phyloP scores from a whole-genome alignment of 2,888 invertebrate species.

The Limnephilus lunatus region DNA sequence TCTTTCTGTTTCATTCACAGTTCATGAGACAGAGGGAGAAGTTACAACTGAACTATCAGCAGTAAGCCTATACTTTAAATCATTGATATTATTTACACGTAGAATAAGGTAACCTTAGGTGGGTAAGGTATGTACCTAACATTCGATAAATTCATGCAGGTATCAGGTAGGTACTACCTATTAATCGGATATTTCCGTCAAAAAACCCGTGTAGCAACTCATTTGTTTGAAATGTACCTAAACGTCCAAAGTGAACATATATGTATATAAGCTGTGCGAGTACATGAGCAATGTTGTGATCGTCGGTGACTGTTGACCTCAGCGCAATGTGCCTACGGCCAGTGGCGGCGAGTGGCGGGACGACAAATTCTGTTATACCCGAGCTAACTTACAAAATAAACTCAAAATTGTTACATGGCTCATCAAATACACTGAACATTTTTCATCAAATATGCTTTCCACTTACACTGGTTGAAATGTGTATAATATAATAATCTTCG shows the following conservation, averaged over 20 bases:
- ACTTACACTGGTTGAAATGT: not conserved
- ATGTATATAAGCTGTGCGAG: not conserved
- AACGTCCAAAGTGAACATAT: not conserved
- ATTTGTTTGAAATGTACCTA: not conserved
- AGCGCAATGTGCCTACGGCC: not conserved
- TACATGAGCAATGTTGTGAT: not conserved
- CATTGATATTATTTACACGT: not conserved
- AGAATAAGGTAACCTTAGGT: not conserved
- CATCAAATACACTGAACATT: not conserved
- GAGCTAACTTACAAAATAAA: no score
- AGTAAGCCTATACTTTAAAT: not conserved
- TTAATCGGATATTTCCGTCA: not conserved
- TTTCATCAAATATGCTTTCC: not conserved
- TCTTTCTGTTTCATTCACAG: no score
- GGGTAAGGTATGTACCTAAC: not conserved
- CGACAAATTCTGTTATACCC: not conserved
- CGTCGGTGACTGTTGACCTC: not conserved
- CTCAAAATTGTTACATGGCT: not conserved
- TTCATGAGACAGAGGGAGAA: not conserved
- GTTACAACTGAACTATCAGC: not conserved
- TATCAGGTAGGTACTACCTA: not conserved
- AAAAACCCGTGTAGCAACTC: not conserved
- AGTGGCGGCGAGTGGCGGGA: not conserved
- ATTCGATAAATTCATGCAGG: not conserved
- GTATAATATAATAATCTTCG: not conserved